Base-by-base conservation (phyloP, 2,888 invertebrate species). In the Rhingia rostrata region DNA sequence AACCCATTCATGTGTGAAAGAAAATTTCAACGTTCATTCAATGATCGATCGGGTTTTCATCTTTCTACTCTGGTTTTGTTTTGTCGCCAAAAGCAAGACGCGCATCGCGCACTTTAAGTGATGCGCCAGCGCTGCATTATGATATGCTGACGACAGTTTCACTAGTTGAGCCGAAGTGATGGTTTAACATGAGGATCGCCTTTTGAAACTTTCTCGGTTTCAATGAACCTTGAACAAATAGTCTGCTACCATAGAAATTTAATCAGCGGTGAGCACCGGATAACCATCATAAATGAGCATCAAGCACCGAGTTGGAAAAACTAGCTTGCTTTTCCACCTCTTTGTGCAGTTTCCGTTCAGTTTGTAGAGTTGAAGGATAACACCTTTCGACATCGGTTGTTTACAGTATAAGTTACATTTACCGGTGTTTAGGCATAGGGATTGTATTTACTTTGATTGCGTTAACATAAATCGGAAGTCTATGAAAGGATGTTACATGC, bases 1-100 rank as follows among this genome's bases (percentile, higher is more conserved):
- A 66, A 80, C 35, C 84, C 84, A 84, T 75, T 84, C 80, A 84
- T 84, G 80, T 84, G 84, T 75, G 80, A 84, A 84, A 84, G 80
- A 80, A 84, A 84, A 60, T 75, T 84, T 80, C 84, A 80, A 80
- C 80, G 84, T 80, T 84, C 80, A 84, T 80, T 74, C 84, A 80
- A 80, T 84, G 84, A 84, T 84, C 84, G 84, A 84, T 80, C 80
- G 69, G 64, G 80, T 70, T 80, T 49, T 73, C 58, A 49, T 75
- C 39, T 66, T 66, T 49, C 37, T 70, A 80, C 84, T 80, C 84
- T 80, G 79, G 79, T 84, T 73, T 80, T 66, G 61, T 70, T 75
- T 70, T 84, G 80, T 84, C 80, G 60, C 84, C 74, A 84, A 84
- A 84, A 80, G 84, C 79, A 73, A 69, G 61, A 73, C 33, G 75